A percentile compares a stretch with the other conserved stretches of the same genome.
These are phyloP conservation scores for Haliclona indistincta DNA, from an alignment of 37 sponge, comb jelly and placozoan genomes.

Conservation along the genomic window DNA sequence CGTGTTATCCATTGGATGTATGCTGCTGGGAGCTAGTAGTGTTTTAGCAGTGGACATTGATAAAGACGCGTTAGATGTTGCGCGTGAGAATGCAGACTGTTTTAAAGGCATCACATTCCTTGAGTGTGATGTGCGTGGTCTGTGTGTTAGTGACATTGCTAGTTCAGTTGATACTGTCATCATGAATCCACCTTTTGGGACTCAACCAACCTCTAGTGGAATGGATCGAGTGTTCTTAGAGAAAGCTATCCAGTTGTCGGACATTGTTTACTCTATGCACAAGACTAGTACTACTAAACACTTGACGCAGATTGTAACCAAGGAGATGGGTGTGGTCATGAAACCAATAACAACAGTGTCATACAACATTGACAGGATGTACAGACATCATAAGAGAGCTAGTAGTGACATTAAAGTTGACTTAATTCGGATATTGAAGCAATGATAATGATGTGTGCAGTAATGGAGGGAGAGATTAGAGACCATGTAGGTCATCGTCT, in stretches of 20 bases:
- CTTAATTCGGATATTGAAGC: slow-evolving; percentile 21
- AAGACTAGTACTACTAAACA: slow-evolving; percentile 65
- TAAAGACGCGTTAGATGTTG: slow-evolving; percentile 45
- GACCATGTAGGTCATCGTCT: too few relatives aligned
- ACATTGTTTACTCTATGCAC: slow-evolving; percentile 78
- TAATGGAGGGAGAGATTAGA: too few relatives aligned
- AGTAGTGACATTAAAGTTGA: slow-evolving; percentile 36
- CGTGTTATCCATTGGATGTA: slow-evolving; percentile 72
- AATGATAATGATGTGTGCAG: not conserved
- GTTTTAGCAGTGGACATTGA: slow-evolving; percentile 82
- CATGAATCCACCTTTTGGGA: slow-evolving; percentile 98
- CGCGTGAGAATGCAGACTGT: slow-evolving; percentile 36
- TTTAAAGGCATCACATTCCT: slow-evolving; percentile 37
- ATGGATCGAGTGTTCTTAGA: slow-evolving; percentile 59
- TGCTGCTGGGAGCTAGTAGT: slow-evolving; percentile 41
- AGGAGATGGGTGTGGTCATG: slow-evolving; percentile 33
- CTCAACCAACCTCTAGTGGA: slow-evolving; percentile 49
- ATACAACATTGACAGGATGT: slow-evolving; percentile 36
- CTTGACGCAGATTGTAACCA: slow-evolving; percentile 19
- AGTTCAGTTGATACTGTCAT: slow-evolving; percentile 63
- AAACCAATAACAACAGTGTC: slow-evolving; percentile 12
- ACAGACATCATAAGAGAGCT: slow-evolving; percentile 32
- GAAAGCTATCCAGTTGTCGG: slow-evolving; percentile 43
- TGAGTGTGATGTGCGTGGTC: slow-evolving; percentile 20
- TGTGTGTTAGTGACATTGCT: not conserved